Evolutionary conservation across 2,113 vertebrate species (phyloP).

Genomic region (Thermophis baileyi): DNA sequence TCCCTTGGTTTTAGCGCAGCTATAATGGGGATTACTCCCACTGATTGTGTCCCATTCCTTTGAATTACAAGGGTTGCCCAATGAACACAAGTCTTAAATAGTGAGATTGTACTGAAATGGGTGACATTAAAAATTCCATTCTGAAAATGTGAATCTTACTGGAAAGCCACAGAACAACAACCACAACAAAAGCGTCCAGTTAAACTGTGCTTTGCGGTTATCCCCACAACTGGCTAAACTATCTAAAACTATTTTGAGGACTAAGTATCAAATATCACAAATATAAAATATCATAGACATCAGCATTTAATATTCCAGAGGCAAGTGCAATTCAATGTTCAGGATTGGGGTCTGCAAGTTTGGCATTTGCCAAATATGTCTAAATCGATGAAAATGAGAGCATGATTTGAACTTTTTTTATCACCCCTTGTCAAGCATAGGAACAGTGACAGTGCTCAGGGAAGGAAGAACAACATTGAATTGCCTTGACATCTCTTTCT

Average conservation of each 20-base stretch:
- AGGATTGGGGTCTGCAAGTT: not conserved
- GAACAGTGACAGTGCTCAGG: not conserved
- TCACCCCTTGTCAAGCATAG: not conserved
- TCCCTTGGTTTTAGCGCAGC: not conserved
- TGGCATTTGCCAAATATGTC: not conserved
- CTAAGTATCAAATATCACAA: constrained; percentile 8
- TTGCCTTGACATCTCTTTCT: not conserved
- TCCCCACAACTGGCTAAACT: not conserved
- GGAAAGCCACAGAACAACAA: not conserved
- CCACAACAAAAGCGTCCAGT: not conserved
- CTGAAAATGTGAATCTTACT: not conserved
- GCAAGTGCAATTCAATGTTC: not conserved
- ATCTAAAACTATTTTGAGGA: not conserved
- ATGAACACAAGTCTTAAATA: not conserved
- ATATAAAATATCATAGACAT: too few species aligned
- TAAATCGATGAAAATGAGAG: not conserved
- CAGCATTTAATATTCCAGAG: not conserved
- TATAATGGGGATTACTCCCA: not conserved
- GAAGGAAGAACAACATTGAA: not conserved
- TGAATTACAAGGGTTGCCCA: not conserved
- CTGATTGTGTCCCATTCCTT: not conserved
- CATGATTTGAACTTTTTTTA: not conserved
- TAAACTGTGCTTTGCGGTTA: not conserved
- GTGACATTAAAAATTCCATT: not conserved
- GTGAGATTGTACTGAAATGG: not conserved